These are phyloP conservation scores for Coregonus clupeaformis DNA, from an alignment of 2,113 vertebrate species.

Conservation along the genomic window DNA sequence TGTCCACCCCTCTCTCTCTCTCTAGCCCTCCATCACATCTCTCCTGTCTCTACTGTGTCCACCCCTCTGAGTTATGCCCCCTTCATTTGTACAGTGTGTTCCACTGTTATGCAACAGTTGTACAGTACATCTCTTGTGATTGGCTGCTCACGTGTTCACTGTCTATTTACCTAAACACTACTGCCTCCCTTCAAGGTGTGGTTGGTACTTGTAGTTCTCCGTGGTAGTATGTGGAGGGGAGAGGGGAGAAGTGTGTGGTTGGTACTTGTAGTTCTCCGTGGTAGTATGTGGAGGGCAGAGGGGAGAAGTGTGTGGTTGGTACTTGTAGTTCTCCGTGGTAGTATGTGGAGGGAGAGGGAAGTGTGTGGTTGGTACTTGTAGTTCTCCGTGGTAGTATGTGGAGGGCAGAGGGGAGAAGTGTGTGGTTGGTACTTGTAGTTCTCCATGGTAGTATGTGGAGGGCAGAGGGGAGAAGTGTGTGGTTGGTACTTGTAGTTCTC, in stretches of 20 bases:
- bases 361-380: conserved; percentile 23
- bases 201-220: neutral
- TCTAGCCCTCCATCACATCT: too few species aligned
- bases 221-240: neutral
- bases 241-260: conserved; percentile 23
- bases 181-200: neutral
- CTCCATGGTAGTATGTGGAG: neutral
- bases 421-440: conserved; percentile 15
- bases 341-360: neutral
- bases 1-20: neutral
- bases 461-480: conserved; percentile 19
- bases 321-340: neutral
- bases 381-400: neutral
- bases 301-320: conserved; percentile 24
- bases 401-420: neutral
- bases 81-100: neutral
- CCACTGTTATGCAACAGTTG: too few species aligned
- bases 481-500: neutral
- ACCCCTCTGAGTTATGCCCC: neutral
- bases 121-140: too few species aligned
- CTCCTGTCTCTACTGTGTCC: too few species aligned
- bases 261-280: neutral
- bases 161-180: neutral
- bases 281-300: neutral
- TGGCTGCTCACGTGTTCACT: neutral